These are phyloP conservation scores for Scaptomyza polygonia DNA, from an alignment of 2,888 invertebrate genomes.

Conservation along the genomic window DNA sequence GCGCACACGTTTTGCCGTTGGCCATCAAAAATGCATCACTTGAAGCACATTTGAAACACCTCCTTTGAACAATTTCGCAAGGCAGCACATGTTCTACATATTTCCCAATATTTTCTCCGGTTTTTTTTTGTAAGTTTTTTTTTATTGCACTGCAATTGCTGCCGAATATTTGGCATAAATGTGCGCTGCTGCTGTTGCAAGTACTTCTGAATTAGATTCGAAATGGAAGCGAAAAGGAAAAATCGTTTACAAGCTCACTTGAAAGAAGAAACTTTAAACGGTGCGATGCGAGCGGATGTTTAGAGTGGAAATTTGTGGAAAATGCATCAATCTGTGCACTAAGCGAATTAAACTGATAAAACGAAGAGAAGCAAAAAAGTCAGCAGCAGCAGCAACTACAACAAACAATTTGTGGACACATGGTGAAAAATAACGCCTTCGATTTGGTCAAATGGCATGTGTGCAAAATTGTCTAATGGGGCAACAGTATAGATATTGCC, in stretches of 20 bases:
- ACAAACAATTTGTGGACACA: conserved; percentile 43
- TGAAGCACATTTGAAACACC: conserved; percentile 40
- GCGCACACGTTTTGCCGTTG: conserved; percentile 20
- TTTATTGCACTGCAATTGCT: conserved; percentile 21
- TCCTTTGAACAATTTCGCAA: conserved; percentile 5
- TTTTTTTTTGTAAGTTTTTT: not conserved
- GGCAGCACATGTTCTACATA: conserved; percentile 22
- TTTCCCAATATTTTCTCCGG: not conserved
- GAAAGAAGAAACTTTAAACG: conserved; percentile 50
- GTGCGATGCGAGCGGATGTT: conserved; percentile 46
- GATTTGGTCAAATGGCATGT: conserved; percentile 57
- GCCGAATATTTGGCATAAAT: conserved; percentile 39
- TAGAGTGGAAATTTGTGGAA: conserved; percentile 23
- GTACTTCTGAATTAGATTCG: conserved; percentile 25
- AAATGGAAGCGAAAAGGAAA: conserved; percentile 24
- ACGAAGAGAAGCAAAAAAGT: not conserved
- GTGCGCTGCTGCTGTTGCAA: conserved; percentile 9
- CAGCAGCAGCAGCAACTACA: conserved; percentile 15
- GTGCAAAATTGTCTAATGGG: conserved; percentile 76
- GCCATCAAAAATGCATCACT: conserved; percentile 56
- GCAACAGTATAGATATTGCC: conserved; percentile 46
- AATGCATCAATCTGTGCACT: conserved; percentile 46
- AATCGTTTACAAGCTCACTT: conserved; percentile 31
- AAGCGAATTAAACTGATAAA: conserved; percentile 32
- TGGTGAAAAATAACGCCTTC: conserved; percentile 16